Conservation (phyloP, 1,140 invertebrate genomes). For the Zaprionus vittiger region DNA sequence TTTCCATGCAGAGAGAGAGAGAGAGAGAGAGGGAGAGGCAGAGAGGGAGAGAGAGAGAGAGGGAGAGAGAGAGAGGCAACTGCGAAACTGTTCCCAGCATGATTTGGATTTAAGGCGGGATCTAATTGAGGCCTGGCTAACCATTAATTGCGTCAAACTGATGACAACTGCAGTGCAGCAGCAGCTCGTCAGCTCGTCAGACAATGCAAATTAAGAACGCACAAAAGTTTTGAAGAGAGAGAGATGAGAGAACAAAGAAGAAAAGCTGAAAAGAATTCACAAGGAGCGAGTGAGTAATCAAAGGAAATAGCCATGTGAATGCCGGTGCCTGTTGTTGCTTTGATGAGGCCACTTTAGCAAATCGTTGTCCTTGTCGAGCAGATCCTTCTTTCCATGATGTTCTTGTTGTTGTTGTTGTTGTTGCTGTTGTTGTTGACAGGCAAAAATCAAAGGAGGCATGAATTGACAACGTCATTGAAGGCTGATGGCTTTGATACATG, state of each 20-base stretch:
- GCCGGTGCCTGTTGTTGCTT: constrained; percentile 71
- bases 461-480: constrained; percentile 55
- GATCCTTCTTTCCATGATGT: not conserved
- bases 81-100: too few relatives aligned
- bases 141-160: constrained; percentile 21
- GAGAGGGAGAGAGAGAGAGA: not conserved
- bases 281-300: constrained; percentile 35
- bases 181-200: constrained; percentile 11
- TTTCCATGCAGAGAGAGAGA: not conserved
- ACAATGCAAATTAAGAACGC: constrained; percentile 50
- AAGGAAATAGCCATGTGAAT: constrained; percentile 41
- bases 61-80: not conserved
- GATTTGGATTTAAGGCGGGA: not conserved
- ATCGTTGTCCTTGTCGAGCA: constrained; percentile 34
- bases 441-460: constrained; percentile 23
- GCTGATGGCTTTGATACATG: constrained; percentile 1
- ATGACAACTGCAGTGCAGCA: constrained; percentile 26
- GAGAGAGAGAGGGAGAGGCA: not conserved
- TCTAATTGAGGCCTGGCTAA: not conserved
- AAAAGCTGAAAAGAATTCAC: constrained; percentile 35
- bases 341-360: constrained; percentile 78
- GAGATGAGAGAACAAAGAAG: constrained; percentile 4
- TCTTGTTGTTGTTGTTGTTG: not conserved
- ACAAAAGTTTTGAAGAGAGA: constrained; percentile 27
- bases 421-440: not conserved